A percentile compares a stretch with the other conserved stretches of the same genome.
Conservation (phyloP, 2,888 invertebrate genomes). For the Pandemis cinnamomeana region DNA sequence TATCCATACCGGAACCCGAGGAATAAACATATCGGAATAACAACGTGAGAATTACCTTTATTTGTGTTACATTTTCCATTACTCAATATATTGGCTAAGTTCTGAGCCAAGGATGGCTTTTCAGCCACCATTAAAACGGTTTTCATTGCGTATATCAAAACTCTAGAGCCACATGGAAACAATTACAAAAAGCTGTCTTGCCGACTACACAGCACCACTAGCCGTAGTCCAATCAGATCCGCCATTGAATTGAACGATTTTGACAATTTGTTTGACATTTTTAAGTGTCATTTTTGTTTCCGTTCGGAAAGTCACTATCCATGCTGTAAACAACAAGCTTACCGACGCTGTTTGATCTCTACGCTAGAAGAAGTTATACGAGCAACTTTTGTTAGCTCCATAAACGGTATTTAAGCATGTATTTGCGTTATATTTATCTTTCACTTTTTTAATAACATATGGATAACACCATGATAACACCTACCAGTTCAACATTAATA, state of each 20-base stretch:
- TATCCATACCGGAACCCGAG: neutral
- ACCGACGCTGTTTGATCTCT: too few species aligned
- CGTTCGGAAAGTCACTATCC: too few species aligned
- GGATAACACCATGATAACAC: too few species aligned
- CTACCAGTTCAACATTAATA: constrained; percentile 9
- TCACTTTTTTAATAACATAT: too few species aligned
- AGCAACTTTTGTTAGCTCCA: too few species aligned
- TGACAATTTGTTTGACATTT: neutral
- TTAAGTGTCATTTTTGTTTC: too few species aligned
- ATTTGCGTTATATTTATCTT: too few species aligned
- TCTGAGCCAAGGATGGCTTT: constrained; percentile 98
- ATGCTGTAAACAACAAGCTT: too few species aligned
- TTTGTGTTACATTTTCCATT: constrained; percentile 90
- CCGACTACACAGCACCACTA: neutral
- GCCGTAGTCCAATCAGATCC: neutral
- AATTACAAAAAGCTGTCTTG: constrained; percentile 3
- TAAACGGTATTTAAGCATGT: too few species aligned
- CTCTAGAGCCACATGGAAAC: constrained; percentile 17
- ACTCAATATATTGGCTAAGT: constrained; percentile 96
- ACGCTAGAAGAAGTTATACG: too few species aligned
- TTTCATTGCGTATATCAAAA: constrained; percentile 85
- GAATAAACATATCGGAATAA: neutral
- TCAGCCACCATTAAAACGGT: constrained; percentile 98
- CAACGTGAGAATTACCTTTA: constrained; percentile 86
- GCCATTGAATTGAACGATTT: neutral